A percentile compares a stretch with the other conserved stretches of the same genome.
Evolutionary conservation across 2,797 vertebrate genomes (phyloP).

Genomic region (Uromys caudimaculatus): DNA sequence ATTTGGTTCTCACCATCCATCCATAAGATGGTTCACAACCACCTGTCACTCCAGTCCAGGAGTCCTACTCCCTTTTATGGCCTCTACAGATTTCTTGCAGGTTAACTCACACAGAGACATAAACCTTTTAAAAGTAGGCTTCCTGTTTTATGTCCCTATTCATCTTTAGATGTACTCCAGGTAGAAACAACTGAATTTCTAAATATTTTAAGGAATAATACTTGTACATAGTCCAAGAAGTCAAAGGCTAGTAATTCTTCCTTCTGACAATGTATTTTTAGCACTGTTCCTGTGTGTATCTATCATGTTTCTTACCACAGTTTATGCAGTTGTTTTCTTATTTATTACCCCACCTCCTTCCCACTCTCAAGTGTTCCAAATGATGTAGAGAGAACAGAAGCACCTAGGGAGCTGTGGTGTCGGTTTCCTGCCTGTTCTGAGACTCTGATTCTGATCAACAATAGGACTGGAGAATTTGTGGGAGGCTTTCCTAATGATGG

Average conservation of each 20-base stretch:
- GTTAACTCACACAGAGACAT: background rate
- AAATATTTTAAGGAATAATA: slow-evolving; percentile 55
- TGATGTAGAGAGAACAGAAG: background rate
- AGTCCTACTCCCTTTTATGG: background rate
- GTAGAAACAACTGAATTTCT: slow-evolving; percentile 47
- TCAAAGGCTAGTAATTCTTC: background rate
- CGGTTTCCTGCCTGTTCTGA: background rate
- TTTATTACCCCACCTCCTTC: background rate
- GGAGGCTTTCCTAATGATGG: background rate
- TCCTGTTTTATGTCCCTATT: background rate
- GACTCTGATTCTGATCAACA: background rate
- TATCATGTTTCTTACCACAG: background rate
- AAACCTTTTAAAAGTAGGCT: background rate
- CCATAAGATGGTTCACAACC: too few species aligned
- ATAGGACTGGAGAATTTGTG: background rate
- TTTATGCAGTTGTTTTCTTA: slow-evolving; percentile 19
- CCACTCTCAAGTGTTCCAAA: background rate
- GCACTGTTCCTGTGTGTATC: background rate
- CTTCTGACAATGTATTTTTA: slow-evolving; percentile 10
- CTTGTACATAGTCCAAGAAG: slow-evolving; percentile 49
- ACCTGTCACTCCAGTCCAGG: background rate
- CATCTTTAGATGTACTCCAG: slow-evolving; percentile 43
- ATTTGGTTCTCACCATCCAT: background rate
- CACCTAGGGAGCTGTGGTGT: background rate
- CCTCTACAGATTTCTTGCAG: background rate